These are phyloP conservation scores for Diglossa brunneiventris DNA, from an alignment of 2,113 vertebrate genomes.

Conservation along the genomic window DNA sequence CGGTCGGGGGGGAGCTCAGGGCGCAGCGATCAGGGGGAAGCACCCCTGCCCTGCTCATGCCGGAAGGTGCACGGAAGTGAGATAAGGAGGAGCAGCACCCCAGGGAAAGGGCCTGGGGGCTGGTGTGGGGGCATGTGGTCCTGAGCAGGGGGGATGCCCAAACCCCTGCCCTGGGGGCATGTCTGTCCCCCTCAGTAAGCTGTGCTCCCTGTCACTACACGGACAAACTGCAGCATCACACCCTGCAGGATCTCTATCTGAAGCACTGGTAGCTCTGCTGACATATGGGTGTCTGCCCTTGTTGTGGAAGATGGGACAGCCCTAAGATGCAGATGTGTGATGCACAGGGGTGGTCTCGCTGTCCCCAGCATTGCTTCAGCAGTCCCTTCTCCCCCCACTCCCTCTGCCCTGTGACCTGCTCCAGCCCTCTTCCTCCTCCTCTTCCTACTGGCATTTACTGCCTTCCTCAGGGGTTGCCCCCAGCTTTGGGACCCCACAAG, in stretches of 20 bases:
- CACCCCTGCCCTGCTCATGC: conserved; percentile 4
- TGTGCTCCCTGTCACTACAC: accelerated
- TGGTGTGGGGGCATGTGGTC: accelerated
- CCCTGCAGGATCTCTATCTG: neutral
- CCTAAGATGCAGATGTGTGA: neutral
- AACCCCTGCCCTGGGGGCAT: neutral
- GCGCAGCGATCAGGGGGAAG: neutral
- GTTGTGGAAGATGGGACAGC: neutral
- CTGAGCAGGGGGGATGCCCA: neutral
- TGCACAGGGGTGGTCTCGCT: neutral
- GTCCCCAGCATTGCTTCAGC: neutral
- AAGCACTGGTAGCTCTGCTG: neutral
- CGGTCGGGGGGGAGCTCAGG: neutral
- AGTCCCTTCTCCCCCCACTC: neutral
- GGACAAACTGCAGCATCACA: neutral
- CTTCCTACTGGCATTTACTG: neutral
- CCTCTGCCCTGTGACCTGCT: neutral
- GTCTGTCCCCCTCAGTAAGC: neutral
- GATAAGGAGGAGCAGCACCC: conserved; percentile 46
- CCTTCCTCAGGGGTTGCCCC: neutral
- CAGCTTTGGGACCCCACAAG: neutral
- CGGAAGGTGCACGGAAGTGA: conserved; percentile 13
- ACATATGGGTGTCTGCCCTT: neutral
- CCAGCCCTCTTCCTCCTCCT: neutral
- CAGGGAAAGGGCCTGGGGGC: neutral